Conservation (phyloP, 2,113 vertebrate species). For the Syngnathus typhle region DNA sequence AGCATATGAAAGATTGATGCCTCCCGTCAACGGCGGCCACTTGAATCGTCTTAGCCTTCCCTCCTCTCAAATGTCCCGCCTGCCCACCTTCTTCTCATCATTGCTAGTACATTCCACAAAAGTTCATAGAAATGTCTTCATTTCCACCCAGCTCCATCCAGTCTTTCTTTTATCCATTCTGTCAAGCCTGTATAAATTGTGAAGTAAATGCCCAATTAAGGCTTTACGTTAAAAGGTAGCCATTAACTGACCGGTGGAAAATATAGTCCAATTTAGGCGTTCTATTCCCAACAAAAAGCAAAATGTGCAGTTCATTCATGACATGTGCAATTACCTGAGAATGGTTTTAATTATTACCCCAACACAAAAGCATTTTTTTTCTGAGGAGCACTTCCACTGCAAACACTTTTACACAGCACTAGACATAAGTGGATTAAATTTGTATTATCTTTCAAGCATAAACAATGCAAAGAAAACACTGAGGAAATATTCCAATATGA, state of each 20-base stretch:
- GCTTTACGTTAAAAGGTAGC: background rate
- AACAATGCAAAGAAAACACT: background rate
- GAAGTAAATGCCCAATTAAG: background rate
- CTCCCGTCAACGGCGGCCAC: constrained; percentile 54
- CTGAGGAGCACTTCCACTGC: background rate
- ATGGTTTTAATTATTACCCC: background rate
- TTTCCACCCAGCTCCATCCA: background rate
- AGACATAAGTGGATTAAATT: background rate
- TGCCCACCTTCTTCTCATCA: constrained; percentile 28
- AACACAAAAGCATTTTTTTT: background rate
- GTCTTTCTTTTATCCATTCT: background rate
- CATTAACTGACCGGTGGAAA: background rate
- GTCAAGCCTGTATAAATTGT: background rate
- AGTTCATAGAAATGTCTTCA: background rate
- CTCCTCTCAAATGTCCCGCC: constrained; percentile 41
- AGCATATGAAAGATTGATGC: constrained; percentile 72
- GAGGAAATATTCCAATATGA: background rate
- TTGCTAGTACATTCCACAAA: background rate
- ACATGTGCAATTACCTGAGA: background rate
- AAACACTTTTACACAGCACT: background rate
- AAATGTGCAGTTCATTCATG: background rate
- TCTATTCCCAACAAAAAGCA: background rate
- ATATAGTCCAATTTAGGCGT: background rate
- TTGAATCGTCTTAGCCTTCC: constrained; percentile 46
- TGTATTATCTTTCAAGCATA: background rate